Evolutionary conservation across 2,113 vertebrate genomes (phyloP).

Genomic region (Macquaria ambigua): DNA sequence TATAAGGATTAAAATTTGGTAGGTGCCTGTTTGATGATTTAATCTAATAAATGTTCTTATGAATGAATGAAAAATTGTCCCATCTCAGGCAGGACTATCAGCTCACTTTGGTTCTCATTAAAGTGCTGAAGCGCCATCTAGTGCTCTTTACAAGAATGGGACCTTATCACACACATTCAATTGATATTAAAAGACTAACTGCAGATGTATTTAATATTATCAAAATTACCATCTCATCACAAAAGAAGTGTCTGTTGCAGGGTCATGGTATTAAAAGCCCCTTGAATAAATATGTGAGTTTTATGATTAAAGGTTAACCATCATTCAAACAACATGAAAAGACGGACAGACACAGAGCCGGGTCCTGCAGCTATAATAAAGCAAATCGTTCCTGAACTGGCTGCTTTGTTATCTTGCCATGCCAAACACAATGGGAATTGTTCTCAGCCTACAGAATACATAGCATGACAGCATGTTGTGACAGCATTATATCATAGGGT

Average conservation of each 20-base stretch:
- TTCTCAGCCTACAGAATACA: conserved; percentile 51
- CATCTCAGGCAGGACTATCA: background rate
- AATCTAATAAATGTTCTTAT: background rate
- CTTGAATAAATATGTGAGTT: background rate
- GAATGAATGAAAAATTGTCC: background rate
- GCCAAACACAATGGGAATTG: conserved; percentile 66
- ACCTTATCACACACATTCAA: background rate
- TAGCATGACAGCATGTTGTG: conserved; percentile 33
- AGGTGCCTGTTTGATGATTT: background rate
- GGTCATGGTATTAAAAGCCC: background rate
- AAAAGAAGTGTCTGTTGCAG: background rate
- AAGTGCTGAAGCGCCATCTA: conserved; percentile 68
- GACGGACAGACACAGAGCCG: conserved; percentile 12
- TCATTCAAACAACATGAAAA: conserved; percentile 34
- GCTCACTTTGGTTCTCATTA: background rate
- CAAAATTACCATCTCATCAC: background rate
- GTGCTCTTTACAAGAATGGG: conserved; percentile 30
- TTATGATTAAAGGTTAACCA: background rate
- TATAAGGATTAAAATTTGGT: background rate
- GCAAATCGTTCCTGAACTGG: conserved; percentile 72
- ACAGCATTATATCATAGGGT: conserved; percentile 16
- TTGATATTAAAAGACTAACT: background rate
- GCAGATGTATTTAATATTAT: background rate
- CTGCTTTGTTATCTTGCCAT: conserved; percentile 67
- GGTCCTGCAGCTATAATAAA: conserved; percentile 48